A percentile compares a stretch with the other conserved stretches of the same genome.
These are phyloP conservation scores for Mesoclemmys tuberculata DNA, from an alignment of 2,113 vertebrate genomes.

Conservation along the genomic window DNA sequence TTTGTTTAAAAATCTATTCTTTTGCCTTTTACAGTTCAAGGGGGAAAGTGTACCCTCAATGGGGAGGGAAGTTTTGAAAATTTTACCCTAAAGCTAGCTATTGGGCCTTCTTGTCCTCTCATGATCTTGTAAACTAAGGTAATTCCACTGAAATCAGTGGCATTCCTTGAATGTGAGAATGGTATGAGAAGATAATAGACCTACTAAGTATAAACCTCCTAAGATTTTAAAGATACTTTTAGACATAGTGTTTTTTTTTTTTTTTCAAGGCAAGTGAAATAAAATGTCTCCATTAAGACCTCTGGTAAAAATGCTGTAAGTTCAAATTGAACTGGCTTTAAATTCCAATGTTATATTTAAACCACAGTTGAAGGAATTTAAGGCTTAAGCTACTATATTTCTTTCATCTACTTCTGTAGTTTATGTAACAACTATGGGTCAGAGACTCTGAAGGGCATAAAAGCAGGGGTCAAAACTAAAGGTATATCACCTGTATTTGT, in stretches of 20 bases:
- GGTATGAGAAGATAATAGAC: not conserved
- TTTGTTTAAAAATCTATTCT: not conserved
- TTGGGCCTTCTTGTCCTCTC: not conserved
- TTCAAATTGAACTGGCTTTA: not conserved
- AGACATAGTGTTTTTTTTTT: not conserved
- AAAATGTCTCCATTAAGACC: slow-evolving; percentile 43
- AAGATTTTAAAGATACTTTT: not conserved
- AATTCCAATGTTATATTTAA: not conserved
- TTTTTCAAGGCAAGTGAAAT: slow-evolving; percentile 19
- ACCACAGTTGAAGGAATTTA: slow-evolving; percentile 1
- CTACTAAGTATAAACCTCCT: not conserved
- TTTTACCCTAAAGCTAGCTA: accelerated
- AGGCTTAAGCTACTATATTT: not conserved
- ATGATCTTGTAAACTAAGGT: not conserved
- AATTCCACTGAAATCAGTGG: not conserved
- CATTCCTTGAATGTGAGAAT: not conserved
- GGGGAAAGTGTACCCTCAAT: not conserved
- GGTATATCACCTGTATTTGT: not conserved
- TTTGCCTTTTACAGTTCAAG: not conserved
- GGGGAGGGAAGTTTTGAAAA: not conserved
- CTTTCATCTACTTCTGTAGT: not conserved
- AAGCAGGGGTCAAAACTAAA: not conserved
- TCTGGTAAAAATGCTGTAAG: slow-evolving; percentile 22
- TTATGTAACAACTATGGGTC: not conserved
- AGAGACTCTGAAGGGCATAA: not conserved